Conservation (phyloP, 2,113 vertebrate species). For the Gulo gulo region DNA sequence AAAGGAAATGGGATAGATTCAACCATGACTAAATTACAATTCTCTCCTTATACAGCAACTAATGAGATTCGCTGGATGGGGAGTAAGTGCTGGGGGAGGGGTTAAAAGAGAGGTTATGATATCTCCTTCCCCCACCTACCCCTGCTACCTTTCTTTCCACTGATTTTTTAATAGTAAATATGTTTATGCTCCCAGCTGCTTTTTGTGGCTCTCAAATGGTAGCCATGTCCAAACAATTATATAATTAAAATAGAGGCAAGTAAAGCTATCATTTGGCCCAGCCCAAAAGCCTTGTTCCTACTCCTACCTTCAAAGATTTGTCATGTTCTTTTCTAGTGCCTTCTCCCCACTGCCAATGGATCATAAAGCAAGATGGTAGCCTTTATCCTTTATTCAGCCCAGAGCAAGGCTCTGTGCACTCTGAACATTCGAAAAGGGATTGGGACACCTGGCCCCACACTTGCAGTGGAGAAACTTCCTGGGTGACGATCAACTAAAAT, state of each 20-base stretch:
- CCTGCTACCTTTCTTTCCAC: background rate
- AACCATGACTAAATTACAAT: constrained; percentile 79
- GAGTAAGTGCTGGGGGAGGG: background rate
- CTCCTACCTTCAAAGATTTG: background rate
- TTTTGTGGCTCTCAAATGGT: background rate
- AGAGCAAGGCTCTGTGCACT: background rate
- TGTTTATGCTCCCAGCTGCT: background rate
- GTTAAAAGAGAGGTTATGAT: background rate
- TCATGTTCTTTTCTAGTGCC: background rate
- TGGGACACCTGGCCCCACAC: background rate
- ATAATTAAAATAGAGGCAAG: constrained; percentile 10
- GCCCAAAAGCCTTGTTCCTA: background rate
- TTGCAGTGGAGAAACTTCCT: background rate
- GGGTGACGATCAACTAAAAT: background rate
- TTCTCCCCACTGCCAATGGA: background rate
- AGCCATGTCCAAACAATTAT: background rate
- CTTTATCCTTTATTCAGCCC: background rate
- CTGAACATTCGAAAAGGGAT: background rate
- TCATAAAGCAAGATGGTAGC: background rate
- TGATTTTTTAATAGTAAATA: background rate
- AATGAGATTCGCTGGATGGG: constrained; percentile 55
- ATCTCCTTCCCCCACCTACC: background rate
- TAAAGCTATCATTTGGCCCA: background rate
- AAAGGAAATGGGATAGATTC: constrained; percentile 77
- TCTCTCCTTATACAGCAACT: constrained; percentile 58